Base-by-base conservation (phyloP, 2,797 vertebrate species). In the Cetoscarus ocellatus region DNA sequence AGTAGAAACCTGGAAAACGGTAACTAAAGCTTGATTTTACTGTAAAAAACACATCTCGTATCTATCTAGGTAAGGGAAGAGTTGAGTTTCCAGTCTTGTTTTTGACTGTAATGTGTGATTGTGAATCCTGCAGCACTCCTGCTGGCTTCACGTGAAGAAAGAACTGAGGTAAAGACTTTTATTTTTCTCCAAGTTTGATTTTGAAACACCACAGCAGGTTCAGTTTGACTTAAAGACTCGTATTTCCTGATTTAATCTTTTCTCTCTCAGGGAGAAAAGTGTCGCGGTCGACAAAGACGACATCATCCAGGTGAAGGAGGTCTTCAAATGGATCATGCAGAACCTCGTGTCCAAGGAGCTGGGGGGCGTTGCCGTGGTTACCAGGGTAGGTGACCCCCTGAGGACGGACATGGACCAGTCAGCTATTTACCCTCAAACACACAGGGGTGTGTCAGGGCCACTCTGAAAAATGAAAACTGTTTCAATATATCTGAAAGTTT, bases 251-350 rank as follows among this genome's bases (percentile, higher is more conserved):
- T 12, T 44, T 18, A 8, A 10, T 10, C 48, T 10, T 42, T 8
- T 45, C 12, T 38, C 48, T 0, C 14, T 19, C 82, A 95, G 95
- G 65, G 89, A 92, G 63, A 95, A 95, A 69, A 88, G 84, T 55
- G 67, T 93, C 79, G 90, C 90, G 7, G 87, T 96, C 57, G 93
- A 90, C 67, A 97, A 96, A 83, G 95, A 96, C 44, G 96, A 97
- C 69, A 81, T 96, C 53, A 70, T 98, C 77, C 93, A 96, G 85
- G 94, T 99, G 84, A 99, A 99, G 87, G 98, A 99, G 84, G 97
- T 96, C 51, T 99, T 96, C 85, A 99, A 99, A 71, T 99, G 97
- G 97, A 93, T 89, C 40, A 73, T 94, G 74, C 94, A 95, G 82
- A 85, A 86, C 35, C 82, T 86, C 66, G 73, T 95, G 38, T 90